Evolutionary conservation across 2,113 vertebrate genomes (phyloP).

Genomic region (Petromus typicus): DNA sequence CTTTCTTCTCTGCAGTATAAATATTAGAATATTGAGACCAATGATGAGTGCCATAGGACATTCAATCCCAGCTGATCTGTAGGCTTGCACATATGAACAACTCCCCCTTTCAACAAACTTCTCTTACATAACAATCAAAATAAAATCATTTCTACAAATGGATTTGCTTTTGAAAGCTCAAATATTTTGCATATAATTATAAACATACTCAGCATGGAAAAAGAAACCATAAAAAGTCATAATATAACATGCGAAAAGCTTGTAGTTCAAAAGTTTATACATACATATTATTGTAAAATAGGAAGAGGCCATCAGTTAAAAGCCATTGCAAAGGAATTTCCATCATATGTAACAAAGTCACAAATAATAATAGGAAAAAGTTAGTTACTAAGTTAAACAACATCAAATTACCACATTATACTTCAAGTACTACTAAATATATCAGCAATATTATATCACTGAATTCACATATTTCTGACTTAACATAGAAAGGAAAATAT

Average conservation of each 20-base stretch:
- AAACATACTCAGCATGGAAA: not conserved
- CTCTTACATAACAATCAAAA: slow-evolving; percentile 28
- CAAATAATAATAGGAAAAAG: not conserved
- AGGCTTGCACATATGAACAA: not conserved
- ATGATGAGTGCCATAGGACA: not conserved
- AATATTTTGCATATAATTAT: not conserved
- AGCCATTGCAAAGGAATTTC: not conserved
- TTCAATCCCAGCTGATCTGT: not conserved
- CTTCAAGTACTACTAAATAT: not conserved
- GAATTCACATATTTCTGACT: not conserved
- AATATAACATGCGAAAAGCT: not conserved
- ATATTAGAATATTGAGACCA: slow-evolving; percentile 29
- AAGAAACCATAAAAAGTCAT: not conserved
- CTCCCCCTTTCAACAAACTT: slow-evolving; percentile 40
- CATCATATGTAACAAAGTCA: not conserved
- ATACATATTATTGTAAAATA: slow-evolving; percentile 40
- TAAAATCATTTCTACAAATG: not conserved
- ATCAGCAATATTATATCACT: not conserved
- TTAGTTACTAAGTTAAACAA: slow-evolving; percentile 1
- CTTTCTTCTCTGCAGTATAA: not conserved
- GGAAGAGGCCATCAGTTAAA: not conserved
- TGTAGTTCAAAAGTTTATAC: not conserved
- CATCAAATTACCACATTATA: not conserved
- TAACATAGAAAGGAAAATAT: not conserved
- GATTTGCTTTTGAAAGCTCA: slow-evolving; percentile 11